These are phyloP conservation scores for Drosophila guanche DNA, from an alignment of 1,140 invertebrate species.

Conservation along the genomic window DNA sequence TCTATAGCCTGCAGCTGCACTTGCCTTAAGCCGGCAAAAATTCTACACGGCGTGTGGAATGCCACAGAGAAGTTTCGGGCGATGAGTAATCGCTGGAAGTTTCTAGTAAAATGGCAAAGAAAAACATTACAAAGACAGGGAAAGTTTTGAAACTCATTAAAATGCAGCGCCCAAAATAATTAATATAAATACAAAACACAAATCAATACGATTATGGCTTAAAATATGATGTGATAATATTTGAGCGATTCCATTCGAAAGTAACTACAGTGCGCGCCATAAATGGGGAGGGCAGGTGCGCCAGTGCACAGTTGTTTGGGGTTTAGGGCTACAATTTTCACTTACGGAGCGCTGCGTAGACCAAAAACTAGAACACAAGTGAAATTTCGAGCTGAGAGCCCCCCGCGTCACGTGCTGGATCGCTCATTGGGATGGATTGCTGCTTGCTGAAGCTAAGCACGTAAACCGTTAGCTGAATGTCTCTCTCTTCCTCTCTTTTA, in stretches of 20 bases:
- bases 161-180: slow-evolving; percentile 61
- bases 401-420: slow-evolving; percentile 64
- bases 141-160: slow-evolving; percentile 63
- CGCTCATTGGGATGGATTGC: slow-evolving; percentile 8
- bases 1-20: slow-evolving; percentile 62
- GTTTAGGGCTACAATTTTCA: slow-evolving; percentile 68
- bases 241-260: slow-evolving; percentile 62
- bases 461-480: slow-evolving; percentile 63
- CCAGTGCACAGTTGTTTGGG: slow-evolving; percentile 50
- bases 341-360: slow-evolving; percentile 50
- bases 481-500: not conserved
- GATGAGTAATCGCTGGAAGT: too few species aligned
- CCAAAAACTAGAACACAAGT: slow-evolving; percentile 83
- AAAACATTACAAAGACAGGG: slow-evolving; percentile 23
- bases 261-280: slow-evolving; percentile 63
- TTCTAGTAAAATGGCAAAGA: not conserved
- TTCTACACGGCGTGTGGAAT: slow-evolving; percentile 14
- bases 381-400: slow-evolving; percentile 68
- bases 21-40: slow-evolving; percentile 41
- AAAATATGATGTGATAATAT: slow-evolving; percentile 81
- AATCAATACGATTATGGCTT: slow-evolving; percentile 48
- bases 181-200: slow-evolving; percentile 34
- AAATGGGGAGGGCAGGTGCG: slow-evolving; percentile 65
- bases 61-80: slow-evolving; percentile 12
- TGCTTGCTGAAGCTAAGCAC: slow-evolving; percentile 62